Evolutionary conservation across 2,888 invertebrate genomes (phyloP), one percentile per base, ranked within the genome.

Genomic region (Mythimna loreyi): DNA sequence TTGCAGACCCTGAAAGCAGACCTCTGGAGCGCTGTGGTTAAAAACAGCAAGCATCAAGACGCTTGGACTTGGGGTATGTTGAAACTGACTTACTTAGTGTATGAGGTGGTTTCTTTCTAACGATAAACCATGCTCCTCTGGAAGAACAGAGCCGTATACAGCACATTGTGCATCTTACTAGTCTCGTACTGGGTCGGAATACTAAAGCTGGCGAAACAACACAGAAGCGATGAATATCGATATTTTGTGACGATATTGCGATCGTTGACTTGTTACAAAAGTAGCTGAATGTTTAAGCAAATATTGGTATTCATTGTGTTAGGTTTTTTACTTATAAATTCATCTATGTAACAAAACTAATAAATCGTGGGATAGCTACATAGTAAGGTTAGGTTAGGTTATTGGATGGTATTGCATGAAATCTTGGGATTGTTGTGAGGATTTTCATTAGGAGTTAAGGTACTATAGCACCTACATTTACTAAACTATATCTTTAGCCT

Each of bases 11-110:
- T 98, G 50, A 98, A 98, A 91, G 97, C 97, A 2, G 98, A 98
- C 87, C 96, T 98, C 30, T 98, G 98, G 98, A 98, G 97, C 76
- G 97, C 97, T 60, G 98, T 98, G 61, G 98, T 98, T 62, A 98
- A 98, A 92, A 97, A 97, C 85, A 98, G 98, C 90, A 97, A 97
- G 89, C 98, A 98, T 87, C 98, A 98, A 90, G 98, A 98, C 95
- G 98, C 98, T 60, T 98, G 98, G 98, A 98, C 98, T 90, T 98
- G 98, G 98, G 98, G 98, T 97, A 88, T 33, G 61, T 0, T 28
- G 47, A 3, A n/a, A 45, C 2, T 28, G 19, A 43, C 13, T 2
- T 30, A 8, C 1, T 43, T 50, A 21, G 19, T 59, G 30, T 63
- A 13, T 23, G 13, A 1, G 4, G 5, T 11, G 28, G 4, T 13